Conservation (phyloP, 2,888 invertebrate species). For the Euplagia quadripunctaria region DNA sequence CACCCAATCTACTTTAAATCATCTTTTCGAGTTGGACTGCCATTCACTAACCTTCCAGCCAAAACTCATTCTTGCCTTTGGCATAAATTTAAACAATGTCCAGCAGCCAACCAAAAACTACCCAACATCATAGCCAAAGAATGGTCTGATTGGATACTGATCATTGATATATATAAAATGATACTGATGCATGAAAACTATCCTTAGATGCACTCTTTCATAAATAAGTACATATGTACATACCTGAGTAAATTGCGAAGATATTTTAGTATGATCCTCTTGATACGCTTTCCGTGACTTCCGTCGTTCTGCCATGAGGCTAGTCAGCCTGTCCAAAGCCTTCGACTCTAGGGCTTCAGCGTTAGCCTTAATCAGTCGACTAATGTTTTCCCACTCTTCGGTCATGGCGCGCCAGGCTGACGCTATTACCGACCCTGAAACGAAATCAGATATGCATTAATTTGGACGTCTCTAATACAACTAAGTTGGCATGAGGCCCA, state of each 20-base stretch:
- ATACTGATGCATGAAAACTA: too few species aligned
- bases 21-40: too few species aligned
- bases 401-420: slow-evolving; percentile 94
- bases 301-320: slow-evolving; percentile 95
- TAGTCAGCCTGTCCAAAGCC: slow-evolving; percentile 93
- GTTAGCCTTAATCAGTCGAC: slow-evolving; percentile 93
- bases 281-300: slow-evolving; percentile 95
- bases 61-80: too few species aligned
- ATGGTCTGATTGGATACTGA: too few species aligned
- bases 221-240: slow-evolving; percentile 25
- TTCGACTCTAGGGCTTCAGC: slow-evolving; percentile 94
- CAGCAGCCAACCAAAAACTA: too few species aligned
- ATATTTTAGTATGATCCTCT: slow-evolving; percentile 95
- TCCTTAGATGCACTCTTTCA: too few species aligned
- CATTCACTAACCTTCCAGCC: too few species aligned
- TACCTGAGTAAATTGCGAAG: slow-evolving; percentile 93
- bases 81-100: too few species aligned
- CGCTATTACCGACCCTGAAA: slow-evolving; percentile 89
- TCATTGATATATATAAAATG: too few species aligned
- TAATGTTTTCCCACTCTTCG: slow-evolving; percentile 95
- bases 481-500: slow-evolving; percentile 12
- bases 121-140: too few species aligned
- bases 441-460: slow-evolving; percentile 19
- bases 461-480: background rate
- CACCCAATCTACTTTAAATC: too few species aligned